Percentiles rank a stretch among this genome's conserved stretches.
These are phyloP conservation scores for Leucophenga montana DNA, from an alignment of 2,888 invertebrate species.

Conservation along the genomic window DNA sequence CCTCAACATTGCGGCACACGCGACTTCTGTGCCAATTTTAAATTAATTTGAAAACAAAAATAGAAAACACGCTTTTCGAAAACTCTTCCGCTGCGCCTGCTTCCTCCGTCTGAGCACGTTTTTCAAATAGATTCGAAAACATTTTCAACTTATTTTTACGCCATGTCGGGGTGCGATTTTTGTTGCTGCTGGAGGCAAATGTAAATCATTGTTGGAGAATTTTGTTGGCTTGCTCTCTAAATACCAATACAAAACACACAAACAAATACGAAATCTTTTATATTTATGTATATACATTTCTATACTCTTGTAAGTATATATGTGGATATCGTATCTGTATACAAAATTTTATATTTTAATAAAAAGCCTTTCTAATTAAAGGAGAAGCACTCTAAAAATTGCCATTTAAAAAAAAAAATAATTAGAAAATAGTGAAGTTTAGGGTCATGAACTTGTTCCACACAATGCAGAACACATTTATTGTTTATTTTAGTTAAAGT, in stretches of 20 bases:
- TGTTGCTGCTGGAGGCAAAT: background rate
- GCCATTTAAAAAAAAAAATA: too few species aligned
- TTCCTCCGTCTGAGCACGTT: background rate
- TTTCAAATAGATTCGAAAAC: too few species aligned
- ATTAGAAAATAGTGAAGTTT: too few species aligned
- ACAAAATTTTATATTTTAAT: background rate
- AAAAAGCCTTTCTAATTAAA: background rate
- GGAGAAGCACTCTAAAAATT: background rate
- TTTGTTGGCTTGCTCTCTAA: conserved; percentile 3
- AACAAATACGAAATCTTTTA: too few species aligned
- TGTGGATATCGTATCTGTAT: background rate
- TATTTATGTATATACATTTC: too few species aligned
- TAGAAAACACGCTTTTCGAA: background rate
- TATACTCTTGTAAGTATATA: too few species aligned
- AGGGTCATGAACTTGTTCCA: too few species aligned
- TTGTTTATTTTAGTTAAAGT: too few species aligned
- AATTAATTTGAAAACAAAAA: background rate
- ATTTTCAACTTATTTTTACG: background rate
- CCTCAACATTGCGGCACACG: background rate
- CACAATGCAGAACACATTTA: too few species aligned
- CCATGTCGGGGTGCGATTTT: background rate
- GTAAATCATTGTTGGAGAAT: background rate
- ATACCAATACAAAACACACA: background rate
- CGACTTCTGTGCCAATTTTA: conserved; percentile 15
- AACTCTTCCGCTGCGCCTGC: background rate